Evolutionary conservation across 2,113 vertebrate genomes (phyloP).

Genomic region (Petromus typicus): DNA sequence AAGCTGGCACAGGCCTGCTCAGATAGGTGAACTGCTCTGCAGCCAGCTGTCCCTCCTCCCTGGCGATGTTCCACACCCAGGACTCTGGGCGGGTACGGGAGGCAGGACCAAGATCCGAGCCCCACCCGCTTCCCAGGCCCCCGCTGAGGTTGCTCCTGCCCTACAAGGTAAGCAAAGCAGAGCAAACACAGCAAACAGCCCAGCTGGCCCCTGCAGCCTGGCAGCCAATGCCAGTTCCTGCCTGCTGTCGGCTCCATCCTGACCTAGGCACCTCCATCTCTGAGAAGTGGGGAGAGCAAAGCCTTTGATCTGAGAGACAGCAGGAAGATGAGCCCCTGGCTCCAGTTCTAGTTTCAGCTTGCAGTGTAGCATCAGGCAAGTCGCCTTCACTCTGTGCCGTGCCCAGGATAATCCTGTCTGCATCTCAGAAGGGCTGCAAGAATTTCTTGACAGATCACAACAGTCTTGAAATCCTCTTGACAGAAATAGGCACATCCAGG

Average conservation of each 20-base stretch:
- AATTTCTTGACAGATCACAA: background rate
- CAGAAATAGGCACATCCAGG: background rate
- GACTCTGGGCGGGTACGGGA: background rate
- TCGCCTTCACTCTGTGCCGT: background rate
- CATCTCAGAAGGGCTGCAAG: background rate
- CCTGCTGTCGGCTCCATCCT: background rate
- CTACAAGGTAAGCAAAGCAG: background rate
- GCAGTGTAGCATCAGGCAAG: background rate
- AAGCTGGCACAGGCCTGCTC: background rate
- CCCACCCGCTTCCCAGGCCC: background rate
- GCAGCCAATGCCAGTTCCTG: background rate
- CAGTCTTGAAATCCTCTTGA: background rate
- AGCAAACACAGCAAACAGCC: background rate
- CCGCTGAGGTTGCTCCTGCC: background rate
- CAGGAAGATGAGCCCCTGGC: background rate
- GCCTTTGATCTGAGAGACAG: background rate
- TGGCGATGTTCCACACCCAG: background rate
- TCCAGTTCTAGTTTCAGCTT: background rate
- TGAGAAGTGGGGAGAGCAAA: background rate
- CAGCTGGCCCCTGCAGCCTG: background rate
- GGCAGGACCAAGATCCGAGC: background rate
- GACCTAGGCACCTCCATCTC: background rate
- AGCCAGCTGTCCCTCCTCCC: background rate
- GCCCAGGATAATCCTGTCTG: background rate
- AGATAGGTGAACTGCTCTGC: background rate